Base-by-base conservation (phyloP, 1,140 invertebrate genomes). In the Triops longicaudatus region DNA sequence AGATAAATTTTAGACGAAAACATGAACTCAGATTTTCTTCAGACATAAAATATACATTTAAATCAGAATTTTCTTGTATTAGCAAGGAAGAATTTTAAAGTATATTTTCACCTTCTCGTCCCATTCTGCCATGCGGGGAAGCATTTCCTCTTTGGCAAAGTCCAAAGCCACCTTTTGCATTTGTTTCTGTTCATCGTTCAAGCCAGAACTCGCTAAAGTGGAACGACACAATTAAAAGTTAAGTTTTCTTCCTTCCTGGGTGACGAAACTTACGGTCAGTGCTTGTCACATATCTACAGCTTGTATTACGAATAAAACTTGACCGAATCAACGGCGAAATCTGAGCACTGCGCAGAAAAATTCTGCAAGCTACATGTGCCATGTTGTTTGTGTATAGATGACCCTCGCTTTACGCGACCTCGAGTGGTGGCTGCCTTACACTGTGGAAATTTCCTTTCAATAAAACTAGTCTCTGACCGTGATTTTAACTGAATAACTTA, bases 71-170 rank as follows among this genome's bases (percentile, higher is more conserved):
- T n/a, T n/a, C n/a, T n/a, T n/a, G n/a, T n/a, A n/a, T n/a, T n/a
- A n/a, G 26, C 26, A 50, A 22, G 26, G 11, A 44, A 11, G 17
- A 79, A 73, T 9, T 11, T 41, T n/a, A 26, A 74, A 74, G 77
- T n/a, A 22, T 71, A 7, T 71, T 28, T 31, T 78, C 78, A 88
- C 88, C 81, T 89, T 84, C 79, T 86, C 82, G 82, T 90, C 89
- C 87, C 88, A 90, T 80, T 86, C 81, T 44, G 84, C 84, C 89
- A 90, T 90, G 43, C 87, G 81, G n/a, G 89, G 89, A 37, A 81
- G 81, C 82, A 90, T 84, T 82, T 90, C 88, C 73, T 89, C 87
- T 72, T 82, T 81, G 11, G 89, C 87, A 84, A 90, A 90, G 77
- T 88, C 84, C 73, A 81, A 79, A 11, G 88, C 88, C 73, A 88